Evolutionary conservation across 2,797 vertebrate species (phyloP).

Genomic region (Arrhamphus sclerolepis): DNA sequence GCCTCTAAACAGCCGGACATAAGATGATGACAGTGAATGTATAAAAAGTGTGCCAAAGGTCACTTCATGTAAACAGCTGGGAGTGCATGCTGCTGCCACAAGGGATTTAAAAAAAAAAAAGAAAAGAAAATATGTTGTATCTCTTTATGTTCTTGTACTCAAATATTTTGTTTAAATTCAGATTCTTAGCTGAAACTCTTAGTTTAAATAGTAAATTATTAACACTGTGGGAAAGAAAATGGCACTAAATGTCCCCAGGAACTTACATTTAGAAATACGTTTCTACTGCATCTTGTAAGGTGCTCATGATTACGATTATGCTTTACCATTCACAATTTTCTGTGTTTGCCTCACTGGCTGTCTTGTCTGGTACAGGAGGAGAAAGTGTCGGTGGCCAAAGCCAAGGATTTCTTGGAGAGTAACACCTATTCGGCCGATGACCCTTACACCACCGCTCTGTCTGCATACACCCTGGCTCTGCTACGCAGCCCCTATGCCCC

Average conservation of each 20-base stretch:
- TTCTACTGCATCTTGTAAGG: too few relatives aligned
- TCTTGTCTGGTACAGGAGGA: constrained; percentile 81
- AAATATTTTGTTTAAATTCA: too few relatives aligned
- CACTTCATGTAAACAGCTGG: not conserved
- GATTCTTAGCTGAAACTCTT: too few relatives aligned
- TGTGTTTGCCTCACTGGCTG: not conserved
- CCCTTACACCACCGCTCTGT: constrained; percentile 90
- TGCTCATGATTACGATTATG: too few relatives aligned
- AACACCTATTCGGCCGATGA: constrained; percentile 87
- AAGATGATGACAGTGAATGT: not conserved
- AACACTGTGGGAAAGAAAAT: too few relatives aligned
- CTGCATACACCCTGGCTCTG: constrained; percentile 86
- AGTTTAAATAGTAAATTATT: too few relatives aligned
- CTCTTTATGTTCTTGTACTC: not conserved
- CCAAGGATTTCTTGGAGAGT: constrained; percentile 89
- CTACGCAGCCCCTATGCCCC: constrained; percentile 85
- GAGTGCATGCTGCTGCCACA: not conserved
- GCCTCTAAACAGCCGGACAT: constrained; percentile 2
- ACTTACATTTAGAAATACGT: too few relatives aligned
- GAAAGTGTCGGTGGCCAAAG: constrained; percentile 85
- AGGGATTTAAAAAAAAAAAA: not conserved
- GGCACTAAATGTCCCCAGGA: too few relatives aligned
- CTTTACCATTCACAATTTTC: too few relatives aligned
- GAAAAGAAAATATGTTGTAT: not conserved
- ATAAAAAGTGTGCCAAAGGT: not conserved